Base-by-base conservation (phyloP, 2,888 invertebrate genomes). In the Lordiphosa andalusiaca region DNA sequence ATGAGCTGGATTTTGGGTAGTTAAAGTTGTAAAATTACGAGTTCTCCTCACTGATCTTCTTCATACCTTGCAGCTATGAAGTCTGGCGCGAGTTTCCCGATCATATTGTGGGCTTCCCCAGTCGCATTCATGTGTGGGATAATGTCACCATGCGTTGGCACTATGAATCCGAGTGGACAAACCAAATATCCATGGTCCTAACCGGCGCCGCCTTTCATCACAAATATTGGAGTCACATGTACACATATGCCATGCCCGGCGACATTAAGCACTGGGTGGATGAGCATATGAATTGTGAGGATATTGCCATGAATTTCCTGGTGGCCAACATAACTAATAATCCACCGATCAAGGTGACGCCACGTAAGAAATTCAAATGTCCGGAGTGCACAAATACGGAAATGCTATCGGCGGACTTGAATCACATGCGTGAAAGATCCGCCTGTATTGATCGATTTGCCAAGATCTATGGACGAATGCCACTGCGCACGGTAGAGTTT, bases 61-160 rank as follows among this genome's bases (percentile, higher is more conserved):
- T 7, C 1, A 1, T 33, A 6, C 2, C 25, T 63, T 64, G 3
- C 44, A 89, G 92, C 23, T 93, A 93, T 86, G 92, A 97, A 93
- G 97, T 98, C 39, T 98, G 98, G 98, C 92, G 97, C 58, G 98
- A 98, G 91, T 98, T 97, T 90, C 96, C 98, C 1, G 98, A 98
- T 88, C 92, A 98, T 55, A 95, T 98, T 74, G 98, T 98, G 61
- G 98, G 98, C 5, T 98, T 98, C 90, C 98, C 98, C 19, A 97
- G 98, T 38, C 92, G 98, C 30, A 95, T 97, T 53, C 98, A 98
- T 89, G 93, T 96, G 25, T 98, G 96, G 96, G 96, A 98, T 87
- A 98, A 98, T 89, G 90, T 90, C 4, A 96, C 96, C 0, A 91
- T 91, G 74, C 93, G 93, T 60, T 98, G 97, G 97, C 94, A 93